Base-by-base conservation (phyloP, 2,888 invertebrate species). In the Osedax fenrisi region DNA sequence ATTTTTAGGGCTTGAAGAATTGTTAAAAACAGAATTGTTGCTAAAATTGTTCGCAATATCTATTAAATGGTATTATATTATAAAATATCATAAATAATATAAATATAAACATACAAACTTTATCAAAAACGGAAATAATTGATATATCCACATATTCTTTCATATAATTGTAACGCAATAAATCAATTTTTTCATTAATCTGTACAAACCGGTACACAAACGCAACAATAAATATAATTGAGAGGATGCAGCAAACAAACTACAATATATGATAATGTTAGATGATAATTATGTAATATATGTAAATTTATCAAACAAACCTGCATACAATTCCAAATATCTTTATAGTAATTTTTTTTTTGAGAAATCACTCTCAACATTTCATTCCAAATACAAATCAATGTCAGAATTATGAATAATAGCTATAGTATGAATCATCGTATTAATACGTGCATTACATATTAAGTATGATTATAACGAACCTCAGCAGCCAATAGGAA, bases 401-500 rank as follows among this genome's bases (percentile, higher is more conserved):
- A 69, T 23, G 81, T 80, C 41, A 82, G 75, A 13, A 83, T 66
- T 66, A 83, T 80, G 75, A 82, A 82, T 71, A 83, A 76, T 75
- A 83, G 76, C 82, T 83, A 80, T 13, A 68, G 69, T 13, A 23
- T 23, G 13, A 21, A 26, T 26, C 21, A 66, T 56, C 74, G 3
- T 27, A 10, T 41, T 41, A 41, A 41, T 41, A 41, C 17, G n/a
- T n/a, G n/a, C n/a, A n/a, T n/a, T n/a, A n/a, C n/a, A n/a, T n/a
- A n/a, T n/a, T n/a, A n/a, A n/a, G n/a, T 41, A 41, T 17, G 17
- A 41, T 41, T 10, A 17, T 10, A n/a, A 71, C 73, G 77, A 76
- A 83, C 83, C 81, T 84, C 83, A 77, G 81, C 82, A n/a, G 81
- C 81, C 62, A 83, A 78, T 0, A 83, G 76, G 67, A 81, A 77